A percentile compares a stretch with the other conserved stretches of the same genome.
phyloP scores from a whole-genome alignment of 1,140 invertebrate species.

The Drosophila kepulauana region DNA sequence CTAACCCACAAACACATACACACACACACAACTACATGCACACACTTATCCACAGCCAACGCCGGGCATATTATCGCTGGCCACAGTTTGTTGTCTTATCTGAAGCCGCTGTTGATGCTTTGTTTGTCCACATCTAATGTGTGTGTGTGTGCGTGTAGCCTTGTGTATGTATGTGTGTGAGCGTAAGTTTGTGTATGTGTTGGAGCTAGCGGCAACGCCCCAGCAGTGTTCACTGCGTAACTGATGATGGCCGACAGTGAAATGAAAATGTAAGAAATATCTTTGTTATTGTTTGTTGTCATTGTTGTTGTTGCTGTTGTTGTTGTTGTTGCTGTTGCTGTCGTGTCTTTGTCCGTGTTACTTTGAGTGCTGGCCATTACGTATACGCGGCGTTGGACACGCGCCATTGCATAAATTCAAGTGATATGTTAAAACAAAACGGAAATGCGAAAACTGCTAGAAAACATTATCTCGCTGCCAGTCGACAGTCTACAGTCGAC shows the following conservation, averaged over 20 bases:
- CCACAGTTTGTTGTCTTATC: constrained; percentile 80
- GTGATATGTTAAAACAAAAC: constrained; percentile 82
- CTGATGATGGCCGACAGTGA: constrained; percentile 33
- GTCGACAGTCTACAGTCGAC: constrained; percentile 17
- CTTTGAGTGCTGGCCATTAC: constrained; percentile 77
- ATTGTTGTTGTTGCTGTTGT: constrained; percentile 39
- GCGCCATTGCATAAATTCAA: constrained; percentile 82
- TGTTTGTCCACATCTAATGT: constrained; percentile 33
- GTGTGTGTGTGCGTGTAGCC: background rate
- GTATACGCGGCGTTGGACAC: constrained; percentile 81
- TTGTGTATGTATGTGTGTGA: constrained; percentile 28
- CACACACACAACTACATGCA: constrained; percentile 19
- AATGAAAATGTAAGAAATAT: constrained; percentile 75
- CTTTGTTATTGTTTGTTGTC: constrained; percentile 72
- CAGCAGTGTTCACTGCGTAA: constrained; percentile 29
- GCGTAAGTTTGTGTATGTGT: constrained; percentile 32
- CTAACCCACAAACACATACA: constrained; percentile 15
- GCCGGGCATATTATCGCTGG: constrained; percentile 70
- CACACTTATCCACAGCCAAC: constrained; percentile 19
- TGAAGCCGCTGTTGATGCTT: constrained; percentile 64
- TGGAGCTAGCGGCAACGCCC: constrained; percentile 59
- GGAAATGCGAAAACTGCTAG: constrained; percentile 76
- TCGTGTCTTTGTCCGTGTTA: constrained; percentile 62
- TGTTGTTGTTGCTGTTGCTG: constrained; percentile 59
- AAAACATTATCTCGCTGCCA: constrained; percentile 68